phyloP scores from a whole-genome alignment of 1,140 invertebrate species.

The Pomacea maculata region DNA sequence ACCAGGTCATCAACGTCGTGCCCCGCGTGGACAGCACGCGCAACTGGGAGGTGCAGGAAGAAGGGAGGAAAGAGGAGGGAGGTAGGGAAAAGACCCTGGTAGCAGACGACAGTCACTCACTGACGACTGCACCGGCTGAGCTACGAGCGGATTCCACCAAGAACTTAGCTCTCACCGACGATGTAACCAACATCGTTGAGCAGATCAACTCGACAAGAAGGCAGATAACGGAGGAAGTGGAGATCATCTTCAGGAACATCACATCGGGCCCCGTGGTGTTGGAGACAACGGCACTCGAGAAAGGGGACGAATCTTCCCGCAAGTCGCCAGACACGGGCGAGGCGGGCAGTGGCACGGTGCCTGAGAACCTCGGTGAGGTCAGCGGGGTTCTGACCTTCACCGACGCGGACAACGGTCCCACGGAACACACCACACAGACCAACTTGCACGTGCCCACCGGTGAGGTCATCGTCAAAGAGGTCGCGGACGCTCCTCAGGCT shows the following conservation, averaged over 20 bases:
- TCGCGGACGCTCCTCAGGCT: not conserved
- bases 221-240: conserved; percentile 12
- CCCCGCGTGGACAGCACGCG: not conserved
- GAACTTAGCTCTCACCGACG: not conserved
- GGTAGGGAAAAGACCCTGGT: not conserved
- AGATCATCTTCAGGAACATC: not conserved
- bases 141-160: not conserved
- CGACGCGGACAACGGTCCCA: not conserved
- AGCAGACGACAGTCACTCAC: not conserved
- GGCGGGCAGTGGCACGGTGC: conserved; percentile 14
- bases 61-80: not conserved
- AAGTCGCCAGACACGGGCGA: conserved; percentile 21
- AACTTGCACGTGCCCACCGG: conserved; percentile 1
- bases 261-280: not conserved
- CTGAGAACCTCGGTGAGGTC: not conserved
- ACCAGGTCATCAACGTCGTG: conserved; percentile 24
- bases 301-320: not conserved
- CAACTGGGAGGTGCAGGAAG: not conserved
- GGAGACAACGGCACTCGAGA: not conserved
- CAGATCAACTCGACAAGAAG: conserved; percentile 19
- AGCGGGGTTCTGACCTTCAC: conserved; percentile 15
- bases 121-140: not conserved
- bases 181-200: not conserved
- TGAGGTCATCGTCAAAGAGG: conserved; percentile 4
- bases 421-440: not conserved